Evolutionary conservation across 1,140 invertebrate genomes (phyloP).

Genomic region (Pogonognathellus flavescens): DNA sequence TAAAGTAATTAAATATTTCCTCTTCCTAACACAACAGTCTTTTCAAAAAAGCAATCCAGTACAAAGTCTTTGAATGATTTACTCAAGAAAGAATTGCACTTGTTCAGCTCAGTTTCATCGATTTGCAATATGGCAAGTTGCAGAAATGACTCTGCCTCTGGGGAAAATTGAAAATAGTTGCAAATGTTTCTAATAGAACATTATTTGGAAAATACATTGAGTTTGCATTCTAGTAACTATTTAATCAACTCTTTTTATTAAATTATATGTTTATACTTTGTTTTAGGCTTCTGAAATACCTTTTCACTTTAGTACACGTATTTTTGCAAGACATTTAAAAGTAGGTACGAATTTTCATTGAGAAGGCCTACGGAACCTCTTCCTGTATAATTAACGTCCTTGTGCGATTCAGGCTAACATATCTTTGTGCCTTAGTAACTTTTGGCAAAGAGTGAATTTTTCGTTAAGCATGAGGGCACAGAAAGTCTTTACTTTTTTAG

Average conservation of each 20-base stretch:
- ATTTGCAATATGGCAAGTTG: conserved; percentile 44
- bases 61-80: conserved; percentile 24
- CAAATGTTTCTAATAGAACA: not conserved
- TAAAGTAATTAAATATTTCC: not conserved
- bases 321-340: conserved; percentile 36
- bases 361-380: conserved; percentile 30
- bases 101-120: conserved; percentile 32
- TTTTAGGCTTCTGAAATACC: conserved; percentile 27
- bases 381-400: not conserved
- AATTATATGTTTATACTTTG: conserved; percentile 8
- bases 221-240: conserved; percentile 18
- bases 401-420: conserved; percentile 1
- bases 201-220: conserved; percentile 37
- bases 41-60: conserved; percentile 38
- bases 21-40: conserved; percentile 39
- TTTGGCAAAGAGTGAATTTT: conserved; percentile 34
- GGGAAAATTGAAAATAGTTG: conserved; percentile 42
- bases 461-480: not conserved
- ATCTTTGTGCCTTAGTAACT: conserved; percentile 26
- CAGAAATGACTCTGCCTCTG: conserved; percentile 35
- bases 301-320: not conserved
- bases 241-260: not conserved
- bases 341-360: conserved; percentile 32
- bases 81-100: conserved; percentile 46
- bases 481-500: not conserved